Evolutionary conservation across 2,888 invertebrate species (phyloP).

Genomic region (Limnephilus rhombicus): DNA sequence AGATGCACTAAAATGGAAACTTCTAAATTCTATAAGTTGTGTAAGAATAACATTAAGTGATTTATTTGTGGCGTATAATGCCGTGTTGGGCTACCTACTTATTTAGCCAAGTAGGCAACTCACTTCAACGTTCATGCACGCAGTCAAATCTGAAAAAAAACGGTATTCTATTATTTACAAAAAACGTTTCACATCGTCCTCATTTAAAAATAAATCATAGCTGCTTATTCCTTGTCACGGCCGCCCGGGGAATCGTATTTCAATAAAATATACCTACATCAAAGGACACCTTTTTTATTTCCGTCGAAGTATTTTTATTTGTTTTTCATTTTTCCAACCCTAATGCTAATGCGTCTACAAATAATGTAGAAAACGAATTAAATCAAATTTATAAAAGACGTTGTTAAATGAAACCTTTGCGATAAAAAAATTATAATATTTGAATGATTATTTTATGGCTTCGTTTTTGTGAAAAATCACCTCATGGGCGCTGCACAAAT

Average conservation of each 20-base stretch:
- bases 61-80: no score
- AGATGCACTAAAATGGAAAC: no score
- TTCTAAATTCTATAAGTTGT: no score
- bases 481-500: no score
- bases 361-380: background rate
- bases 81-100: no score
- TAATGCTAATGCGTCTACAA: background rate
- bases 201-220: background rate
- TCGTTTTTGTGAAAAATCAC: no score
- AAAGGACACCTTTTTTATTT: background rate
- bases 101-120: no score
- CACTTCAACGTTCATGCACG: background rate
- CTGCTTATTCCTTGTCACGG: background rate
- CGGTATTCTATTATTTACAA: background rate
- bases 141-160: background rate
- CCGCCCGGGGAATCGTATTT: background rate
- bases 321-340: background rate
- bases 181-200: background rate
- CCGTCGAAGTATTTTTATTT: background rate
- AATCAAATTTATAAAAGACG: background rate
- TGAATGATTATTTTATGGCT: no score
- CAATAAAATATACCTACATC: background rate
- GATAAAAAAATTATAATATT: no score
- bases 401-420: background rate
- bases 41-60: no score